Base-by-base conservation (phyloP, 2,797 vertebrate genomes). In the Chelon auratus region DNA sequence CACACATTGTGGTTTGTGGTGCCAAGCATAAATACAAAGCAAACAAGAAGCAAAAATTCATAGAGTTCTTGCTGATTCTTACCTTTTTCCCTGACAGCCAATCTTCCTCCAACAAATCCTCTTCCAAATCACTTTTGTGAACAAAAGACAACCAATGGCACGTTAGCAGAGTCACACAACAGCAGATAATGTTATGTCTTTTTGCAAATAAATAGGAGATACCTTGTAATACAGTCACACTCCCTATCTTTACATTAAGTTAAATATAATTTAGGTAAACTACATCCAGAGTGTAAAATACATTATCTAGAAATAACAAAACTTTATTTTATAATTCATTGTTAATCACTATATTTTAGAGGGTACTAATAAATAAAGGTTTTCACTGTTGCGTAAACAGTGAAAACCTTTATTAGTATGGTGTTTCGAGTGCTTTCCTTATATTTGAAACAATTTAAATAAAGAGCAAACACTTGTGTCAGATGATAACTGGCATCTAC, bases 71-170 rank as follows among this genome's bases (percentile, higher is more conserved):
- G 14, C 62, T 74, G 75, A 33, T 24, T 61, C 89, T 95, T 94
- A 99, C 98, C 96, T 98, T 99, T 94, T 98, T 99, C 64, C 93
- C 94, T 68, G 96, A 91, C 10, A 97, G 90, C 88, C 96, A 95
- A 85, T 99, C 97, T 68, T 98, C 98, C 81, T 95, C 96, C 76
- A 99, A 94, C 81, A 99, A 95, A 76, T 99, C 97, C 72, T 97
- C 97, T 89, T 98, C 98, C 69, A 99, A 93, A 90, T 99, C 98
- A 93, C 98, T 99, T 86, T 80, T 13, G 47, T 53, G 53, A 11
- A 82, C 30, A 70, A 59, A 79, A 64, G 40, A 82, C 13, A 68
- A 62, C 3, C 2, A 65, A 52, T 51, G 68, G 37, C 12, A 63
- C 0, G 53, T 82, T 15, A 73, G 40, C 7, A 1, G 6, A 57